phyloP scores from a whole-genome alignment of 2,113 vertebrate species.

The Alces alces region DNA sequence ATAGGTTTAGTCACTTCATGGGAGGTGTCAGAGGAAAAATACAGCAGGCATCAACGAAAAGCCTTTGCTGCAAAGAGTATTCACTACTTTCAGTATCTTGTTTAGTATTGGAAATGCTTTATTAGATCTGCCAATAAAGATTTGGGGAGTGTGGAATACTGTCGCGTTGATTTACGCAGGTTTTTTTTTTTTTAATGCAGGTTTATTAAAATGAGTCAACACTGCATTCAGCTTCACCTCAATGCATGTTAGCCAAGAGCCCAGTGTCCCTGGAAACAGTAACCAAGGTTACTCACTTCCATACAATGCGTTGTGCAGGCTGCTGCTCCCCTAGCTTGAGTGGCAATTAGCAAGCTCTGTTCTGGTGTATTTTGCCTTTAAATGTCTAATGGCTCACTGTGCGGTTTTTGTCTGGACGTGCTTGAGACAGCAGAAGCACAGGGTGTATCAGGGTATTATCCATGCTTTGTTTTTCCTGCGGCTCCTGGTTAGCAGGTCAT shows the following conservation, averaged over 20 bases:
- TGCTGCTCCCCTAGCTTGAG: neutral
- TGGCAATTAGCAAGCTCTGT: neutral
- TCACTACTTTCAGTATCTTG: neutral
- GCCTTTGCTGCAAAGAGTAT: neutral
- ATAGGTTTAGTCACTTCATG: neutral
- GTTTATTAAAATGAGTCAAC: conserved; percentile 31
- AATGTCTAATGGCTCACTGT: neutral
- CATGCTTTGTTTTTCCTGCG: neutral
- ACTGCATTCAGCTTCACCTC: conserved; percentile 54
- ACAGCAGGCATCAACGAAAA: neutral
- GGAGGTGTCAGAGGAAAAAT: neutral
- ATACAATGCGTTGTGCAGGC: conserved; percentile 6
- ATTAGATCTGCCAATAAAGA: neutral
- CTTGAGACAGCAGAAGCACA: neutral
- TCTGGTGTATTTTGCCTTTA: neutral
- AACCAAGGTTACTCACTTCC: conserved; percentile 83
- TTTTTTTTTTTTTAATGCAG: neutral
- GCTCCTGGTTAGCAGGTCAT: neutral
- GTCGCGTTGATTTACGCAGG: fast-evolving
- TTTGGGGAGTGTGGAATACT: neutral
- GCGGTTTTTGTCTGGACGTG: conserved; percentile 41
- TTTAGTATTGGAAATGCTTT: neutral
- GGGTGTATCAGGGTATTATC: neutral
- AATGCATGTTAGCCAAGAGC: conserved; percentile 55
- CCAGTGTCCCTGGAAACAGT: conserved; percentile 80